Evolutionary conservation across 2,797 vertebrate species (phyloP).

Genomic region (Notoglanidium macrostoma): DNA sequence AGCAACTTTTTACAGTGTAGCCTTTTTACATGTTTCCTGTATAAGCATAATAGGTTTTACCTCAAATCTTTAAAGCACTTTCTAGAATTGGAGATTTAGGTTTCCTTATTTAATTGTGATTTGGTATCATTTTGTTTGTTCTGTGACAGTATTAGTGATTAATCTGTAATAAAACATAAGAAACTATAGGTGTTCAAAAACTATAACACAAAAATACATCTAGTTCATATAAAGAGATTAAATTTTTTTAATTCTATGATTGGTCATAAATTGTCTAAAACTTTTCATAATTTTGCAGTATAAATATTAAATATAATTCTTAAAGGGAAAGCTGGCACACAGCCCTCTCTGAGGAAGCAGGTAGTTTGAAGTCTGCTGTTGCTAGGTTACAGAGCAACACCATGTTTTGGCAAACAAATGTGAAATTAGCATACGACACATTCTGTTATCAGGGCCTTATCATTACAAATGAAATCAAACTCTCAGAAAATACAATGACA

Average conservation of each 20-base stretch:
- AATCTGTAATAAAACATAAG: not conserved
- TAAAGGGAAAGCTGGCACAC: slow-evolving; percentile 27
- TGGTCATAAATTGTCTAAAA: not conserved
- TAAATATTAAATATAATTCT: not conserved
- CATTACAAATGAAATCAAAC: slow-evolving; percentile 39
- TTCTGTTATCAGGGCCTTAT: slow-evolving; percentile 41
- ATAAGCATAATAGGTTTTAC: not conserved
- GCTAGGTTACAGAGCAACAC: slow-evolving; percentile 62
- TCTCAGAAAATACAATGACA: not conserved
- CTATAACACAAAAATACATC: not conserved
- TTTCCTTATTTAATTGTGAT: not conserved
- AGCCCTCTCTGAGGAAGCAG: slow-evolving; percentile 50
- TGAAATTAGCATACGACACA: slow-evolving; percentile 58
- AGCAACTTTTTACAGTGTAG: too few species aligned
- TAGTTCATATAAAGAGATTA: not conserved
- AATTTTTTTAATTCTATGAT: not conserved
- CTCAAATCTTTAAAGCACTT: not conserved
- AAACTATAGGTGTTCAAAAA: not conserved
- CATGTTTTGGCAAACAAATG: slow-evolving; percentile 56
- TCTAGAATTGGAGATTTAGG: not conserved
- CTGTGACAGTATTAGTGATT: not conserved
- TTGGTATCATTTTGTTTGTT: not conserved
- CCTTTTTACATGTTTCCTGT: not conserved
- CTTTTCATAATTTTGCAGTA: not conserved
- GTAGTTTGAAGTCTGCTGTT: slow-evolving; percentile 60